phyloP scores from a whole-genome alignment of 2,888 invertebrate species.

The Ametastegia equiseti region DNA sequence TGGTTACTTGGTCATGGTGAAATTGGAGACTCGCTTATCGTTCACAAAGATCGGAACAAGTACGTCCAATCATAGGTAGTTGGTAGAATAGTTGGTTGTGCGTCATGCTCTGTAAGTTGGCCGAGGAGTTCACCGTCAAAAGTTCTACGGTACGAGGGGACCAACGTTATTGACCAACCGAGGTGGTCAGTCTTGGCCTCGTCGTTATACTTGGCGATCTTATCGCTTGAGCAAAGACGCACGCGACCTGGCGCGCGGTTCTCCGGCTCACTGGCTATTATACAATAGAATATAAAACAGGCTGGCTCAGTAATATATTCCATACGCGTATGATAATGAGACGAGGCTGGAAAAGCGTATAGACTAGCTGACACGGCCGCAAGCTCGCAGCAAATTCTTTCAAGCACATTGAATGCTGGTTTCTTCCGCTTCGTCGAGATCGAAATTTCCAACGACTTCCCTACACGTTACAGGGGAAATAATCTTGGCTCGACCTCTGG shows the following conservation, averaged over 20 bases:
- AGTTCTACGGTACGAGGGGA: background rate
- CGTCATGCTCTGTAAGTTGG: background rate
- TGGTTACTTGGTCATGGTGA: background rate
- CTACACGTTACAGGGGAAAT: constrained; percentile 81
- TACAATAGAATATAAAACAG: constrained; percentile 44
- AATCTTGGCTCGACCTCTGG: constrained; percentile 83
- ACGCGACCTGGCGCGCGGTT: constrained; percentile 43
- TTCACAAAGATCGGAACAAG: background rate
- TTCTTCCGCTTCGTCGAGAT: background rate
- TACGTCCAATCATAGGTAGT: background rate
- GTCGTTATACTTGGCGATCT: constrained; percentile 39
- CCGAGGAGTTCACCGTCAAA: constrained; percentile 4
- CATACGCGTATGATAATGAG: constrained; percentile 44
- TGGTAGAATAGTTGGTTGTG: background rate
- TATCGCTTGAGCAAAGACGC: constrained; percentile 32
- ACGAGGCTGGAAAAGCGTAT: background rate
- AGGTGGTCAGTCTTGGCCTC: constrained; percentile 45
- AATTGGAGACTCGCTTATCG: background rate
- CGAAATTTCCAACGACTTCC: background rate
- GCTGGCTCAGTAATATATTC: constrained; percentile 37
- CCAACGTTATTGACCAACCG: constrained; percentile 36
- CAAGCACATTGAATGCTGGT: background rate
- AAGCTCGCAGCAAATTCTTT: background rate
- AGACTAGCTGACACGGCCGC: background rate
- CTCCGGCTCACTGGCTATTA: constrained; percentile 39